Percentiles rank a stretch among this genome's conserved stretches.
Evolutionary conservation across 2,113 vertebrate species (phyloP).

Genomic region (Miniopterus natalensis): DNA sequence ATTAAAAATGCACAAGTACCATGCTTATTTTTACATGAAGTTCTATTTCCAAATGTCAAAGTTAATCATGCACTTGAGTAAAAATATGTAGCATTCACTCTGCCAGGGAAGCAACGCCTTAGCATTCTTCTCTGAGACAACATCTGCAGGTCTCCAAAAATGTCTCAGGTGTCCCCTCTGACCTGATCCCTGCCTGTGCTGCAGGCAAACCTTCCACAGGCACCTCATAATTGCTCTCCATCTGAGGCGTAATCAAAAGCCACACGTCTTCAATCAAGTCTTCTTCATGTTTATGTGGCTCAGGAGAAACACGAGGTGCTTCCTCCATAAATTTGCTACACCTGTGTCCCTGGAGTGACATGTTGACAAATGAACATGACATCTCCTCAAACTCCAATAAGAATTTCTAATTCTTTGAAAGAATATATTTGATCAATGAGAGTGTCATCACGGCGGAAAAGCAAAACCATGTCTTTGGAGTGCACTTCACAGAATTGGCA

Average conservation of each 20-base stretch:
- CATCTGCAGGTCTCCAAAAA: slow-evolving; percentile 53
- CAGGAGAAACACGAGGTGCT: slow-evolving; percentile 54
- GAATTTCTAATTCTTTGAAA: slow-evolving; percentile 84
- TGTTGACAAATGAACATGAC: slow-evolving; percentile 84
- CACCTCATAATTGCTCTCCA: slow-evolving; percentile 43
- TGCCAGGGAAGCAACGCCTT: slow-evolving; percentile 42
- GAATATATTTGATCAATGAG: slow-evolving; percentile 83
- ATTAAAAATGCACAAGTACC: slow-evolving; percentile 89
- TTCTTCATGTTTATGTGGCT: slow-evolving; percentile 70
- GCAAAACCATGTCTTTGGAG: slow-evolving; percentile 67
- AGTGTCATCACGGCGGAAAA: slow-evolving; percentile 76
- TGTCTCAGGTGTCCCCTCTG: neutral
- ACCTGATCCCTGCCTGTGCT: neutral
- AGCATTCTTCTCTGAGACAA: slow-evolving; percentile 69
- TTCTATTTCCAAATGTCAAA: slow-evolving; percentile 92
- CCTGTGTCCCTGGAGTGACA: slow-evolving; percentile 81
- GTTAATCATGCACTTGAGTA: slow-evolving; percentile 90
- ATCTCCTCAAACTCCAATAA: slow-evolving; percentile 83
- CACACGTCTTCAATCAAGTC: slow-evolving; percentile 63
- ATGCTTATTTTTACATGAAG: slow-evolving; percentile 87
- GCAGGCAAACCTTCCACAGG: neutral
- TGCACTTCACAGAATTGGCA: slow-evolving; percentile 45
- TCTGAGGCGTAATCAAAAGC: slow-evolving; percentile 63
- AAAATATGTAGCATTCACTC: slow-evolving; percentile 77
- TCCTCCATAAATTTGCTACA: slow-evolving; percentile 72